Evolutionary conservation across 2,888 invertebrate species (phyloP).

Genomic region (Dusona sp.): DNA sequence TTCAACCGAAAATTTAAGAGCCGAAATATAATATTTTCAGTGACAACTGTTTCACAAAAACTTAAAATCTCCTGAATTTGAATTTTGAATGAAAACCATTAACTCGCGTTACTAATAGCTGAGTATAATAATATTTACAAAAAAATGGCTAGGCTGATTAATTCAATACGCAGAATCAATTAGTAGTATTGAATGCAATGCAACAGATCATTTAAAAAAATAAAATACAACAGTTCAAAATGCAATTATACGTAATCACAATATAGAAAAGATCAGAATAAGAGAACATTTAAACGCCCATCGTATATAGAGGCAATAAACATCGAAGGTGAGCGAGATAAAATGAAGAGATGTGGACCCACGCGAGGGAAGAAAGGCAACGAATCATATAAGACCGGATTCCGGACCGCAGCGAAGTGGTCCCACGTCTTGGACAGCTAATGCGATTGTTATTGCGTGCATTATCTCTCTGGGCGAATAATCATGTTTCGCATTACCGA

Average conservation of each 20-base stretch:
- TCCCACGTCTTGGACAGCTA: conserved; percentile 75
- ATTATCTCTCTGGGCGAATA: conserved; percentile 81
- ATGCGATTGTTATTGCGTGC: conserved; percentile 83
- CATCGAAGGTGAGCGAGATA: conserved; percentile 10
- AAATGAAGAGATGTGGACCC: conserved; percentile 56
- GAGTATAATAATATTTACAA: not conserved
- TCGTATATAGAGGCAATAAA: conserved; percentile 10
- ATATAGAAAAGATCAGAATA: conserved; percentile 12
- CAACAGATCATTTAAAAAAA: not conserved
- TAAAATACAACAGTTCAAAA: not conserved
- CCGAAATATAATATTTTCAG: not conserved
- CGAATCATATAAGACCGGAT: conserved; percentile 76
- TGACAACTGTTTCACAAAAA: not conserved
- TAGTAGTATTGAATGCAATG: not conserved
- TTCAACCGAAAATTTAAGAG: not conserved
- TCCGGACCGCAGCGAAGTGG: conserved; percentile 73
- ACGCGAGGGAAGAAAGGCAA: conserved; percentile 69
- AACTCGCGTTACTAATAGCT: not conserved
- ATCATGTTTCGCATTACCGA: conserved; percentile 82
- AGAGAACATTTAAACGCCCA: conserved; percentile 11
- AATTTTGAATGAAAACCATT: not conserved
- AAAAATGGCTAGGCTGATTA: not conserved
- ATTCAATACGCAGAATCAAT: not conserved
- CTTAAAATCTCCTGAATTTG: not conserved
- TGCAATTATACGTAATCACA: conserved; percentile 11